A percentile compares a stretch with the other conserved stretches of the same genome.
These are phyloP conservation scores for Stenoptilia bipunctidactyla DNA, from an alignment of 2,888 invertebrate species.

Conservation along the genomic window DNA sequence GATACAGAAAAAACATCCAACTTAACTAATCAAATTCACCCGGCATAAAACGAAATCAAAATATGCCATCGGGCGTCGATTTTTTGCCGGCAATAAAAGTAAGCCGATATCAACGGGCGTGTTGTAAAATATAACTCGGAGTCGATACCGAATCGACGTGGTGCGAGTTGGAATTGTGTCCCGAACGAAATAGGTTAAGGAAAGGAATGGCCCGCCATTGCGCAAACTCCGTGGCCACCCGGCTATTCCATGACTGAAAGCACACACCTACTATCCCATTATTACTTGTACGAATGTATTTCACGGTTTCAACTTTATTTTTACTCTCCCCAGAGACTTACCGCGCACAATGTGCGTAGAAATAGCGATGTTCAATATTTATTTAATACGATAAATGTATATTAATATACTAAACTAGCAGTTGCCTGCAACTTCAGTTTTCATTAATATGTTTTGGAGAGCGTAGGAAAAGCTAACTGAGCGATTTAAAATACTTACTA, in stretches of 20 bases:
- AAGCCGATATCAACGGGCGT: slow-evolving; percentile 20
- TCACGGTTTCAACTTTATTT: slow-evolving; percentile 15
- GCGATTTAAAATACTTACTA: too few species aligned
- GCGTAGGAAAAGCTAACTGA: too few species aligned
- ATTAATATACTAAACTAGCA: too few species aligned
- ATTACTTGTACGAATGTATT: slow-evolving; percentile 20
- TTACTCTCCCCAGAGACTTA: slow-evolving; percentile 7
- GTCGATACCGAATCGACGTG: background rate
- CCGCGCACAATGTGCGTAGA: slow-evolving; percentile 3
- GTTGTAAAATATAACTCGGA: slow-evolving; percentile 24
- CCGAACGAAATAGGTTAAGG: slow-evolving; percentile 32
- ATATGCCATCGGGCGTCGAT: background rate
- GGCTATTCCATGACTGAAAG: background rate
- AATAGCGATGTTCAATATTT: slow-evolving; percentile 12
- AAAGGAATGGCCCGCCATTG: slow-evolving; percentile 23
- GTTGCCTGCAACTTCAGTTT: too few species aligned
- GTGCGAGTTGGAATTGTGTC: slow-evolving; percentile 21
- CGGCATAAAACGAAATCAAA: background rate
- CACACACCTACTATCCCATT: slow-evolving; percentile 19
- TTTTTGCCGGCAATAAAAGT: background rate
- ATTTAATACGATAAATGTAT: slow-evolving; percentile 3
- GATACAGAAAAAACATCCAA: background rate
- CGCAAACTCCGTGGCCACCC: slow-evolving; percentile 32
- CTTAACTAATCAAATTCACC: background rate
- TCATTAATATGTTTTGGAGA: too few species aligned